Conservation (phyloP, 2,113 vertebrate species). For the Xyliphius kryptos region DNA sequence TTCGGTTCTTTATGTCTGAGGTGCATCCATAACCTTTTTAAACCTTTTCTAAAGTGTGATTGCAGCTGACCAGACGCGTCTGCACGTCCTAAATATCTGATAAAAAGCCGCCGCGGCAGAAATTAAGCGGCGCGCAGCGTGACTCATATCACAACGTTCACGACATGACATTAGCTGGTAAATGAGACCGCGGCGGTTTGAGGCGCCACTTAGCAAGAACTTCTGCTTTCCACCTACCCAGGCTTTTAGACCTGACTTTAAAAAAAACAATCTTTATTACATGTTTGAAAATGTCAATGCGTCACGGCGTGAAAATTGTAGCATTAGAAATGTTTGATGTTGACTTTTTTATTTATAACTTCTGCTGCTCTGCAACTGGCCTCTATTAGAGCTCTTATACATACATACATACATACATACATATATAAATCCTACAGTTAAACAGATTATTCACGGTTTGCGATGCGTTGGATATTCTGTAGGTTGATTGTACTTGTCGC, state of each 20-base stretch:
- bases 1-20: too few relatives aligned
- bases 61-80: background rate
- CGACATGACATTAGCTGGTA: conserved; percentile 27
- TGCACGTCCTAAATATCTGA: conserved; percentile 8
- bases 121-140: conserved; percentile 19
- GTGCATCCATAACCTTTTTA: too few relatives aligned
- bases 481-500: too few relatives aligned
- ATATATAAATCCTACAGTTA: too few relatives aligned
- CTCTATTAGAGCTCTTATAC: background rate
- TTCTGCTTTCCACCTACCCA: conserved; percentile 20
- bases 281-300: conserved; percentile 37
- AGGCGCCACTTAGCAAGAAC: conserved; percentile 5
- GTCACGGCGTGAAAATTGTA: conserved; percentile 27
- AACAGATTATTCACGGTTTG: too few relatives aligned
- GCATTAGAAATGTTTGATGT: conserved; percentile 3
- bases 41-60: background rate
- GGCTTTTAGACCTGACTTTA: conserved; percentile 37
- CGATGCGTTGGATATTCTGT: too few relatives aligned
- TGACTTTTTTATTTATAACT: conserved; percentile 2
- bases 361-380: background rate
- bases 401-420: too few relatives aligned
- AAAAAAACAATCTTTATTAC: conserved; percentile 19
- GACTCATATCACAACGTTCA: conserved; percentile 21
- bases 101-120: background rate
- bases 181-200: conserved; percentile 20